phyloP scores from a whole-genome alignment of 2,113 vertebrate species.

The Aegotheles bennettii region DNA sequence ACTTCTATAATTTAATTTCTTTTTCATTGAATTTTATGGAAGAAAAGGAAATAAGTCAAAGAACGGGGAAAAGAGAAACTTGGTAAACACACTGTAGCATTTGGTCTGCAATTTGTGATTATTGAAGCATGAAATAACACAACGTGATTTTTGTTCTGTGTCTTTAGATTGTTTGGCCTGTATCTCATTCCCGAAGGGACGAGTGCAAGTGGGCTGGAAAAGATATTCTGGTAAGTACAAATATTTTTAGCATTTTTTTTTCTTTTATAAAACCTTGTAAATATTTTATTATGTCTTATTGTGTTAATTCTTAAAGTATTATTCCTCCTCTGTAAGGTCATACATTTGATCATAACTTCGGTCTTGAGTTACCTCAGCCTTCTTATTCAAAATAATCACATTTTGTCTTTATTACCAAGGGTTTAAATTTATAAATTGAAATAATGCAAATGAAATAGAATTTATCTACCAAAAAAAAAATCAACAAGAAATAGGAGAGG shows the following conservation, averaged over 20 bases:
- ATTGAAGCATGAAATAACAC: slow-evolving; percentile 33
- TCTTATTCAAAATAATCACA: background rate
- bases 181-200: slow-evolving; percentile 87
- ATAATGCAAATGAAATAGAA: background rate
- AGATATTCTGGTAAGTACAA: slow-evolving; percentile 88
- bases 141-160: slow-evolving; percentile 60
- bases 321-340: background rate
- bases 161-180: slow-evolving; percentile 89
- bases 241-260: background rate
- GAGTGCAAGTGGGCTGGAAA: slow-evolving; percentile 99
- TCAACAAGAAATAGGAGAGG: background rate
- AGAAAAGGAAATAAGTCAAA: background rate
- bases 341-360: background rate
- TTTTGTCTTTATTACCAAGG: background rate
- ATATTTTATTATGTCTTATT: slow-evolving; percentile 48
- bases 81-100: background rate
- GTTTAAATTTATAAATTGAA: background rate
- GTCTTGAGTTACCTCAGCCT: background rate
- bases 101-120: background rate
- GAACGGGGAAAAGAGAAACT: background rate
- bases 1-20: background rate
- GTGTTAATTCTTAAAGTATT: slow-evolving; percentile 34
- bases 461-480: background rate
- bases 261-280: slow-evolving; percentile 10
- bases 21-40: background rate